Conservation (phyloP, 1,140 invertebrate species). For the Plectrocnemia conspersa region DNA sequence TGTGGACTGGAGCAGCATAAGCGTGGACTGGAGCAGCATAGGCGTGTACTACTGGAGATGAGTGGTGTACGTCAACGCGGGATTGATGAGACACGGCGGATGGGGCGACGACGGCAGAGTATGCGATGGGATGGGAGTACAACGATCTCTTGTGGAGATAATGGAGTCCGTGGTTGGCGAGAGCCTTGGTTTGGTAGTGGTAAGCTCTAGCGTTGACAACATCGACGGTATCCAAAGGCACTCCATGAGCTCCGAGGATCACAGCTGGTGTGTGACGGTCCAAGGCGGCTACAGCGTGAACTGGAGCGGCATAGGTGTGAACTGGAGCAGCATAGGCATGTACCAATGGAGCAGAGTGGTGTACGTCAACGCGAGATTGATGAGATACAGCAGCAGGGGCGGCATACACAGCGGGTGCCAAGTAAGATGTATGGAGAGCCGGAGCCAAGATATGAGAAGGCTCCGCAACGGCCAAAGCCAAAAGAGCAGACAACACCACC, state of each 20-base stretch:
- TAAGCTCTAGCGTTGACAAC: constrained; percentile 49
- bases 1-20: constrained; percentile 31
- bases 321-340: constrained; percentile 34
- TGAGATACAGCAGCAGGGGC: constrained; percentile 41
- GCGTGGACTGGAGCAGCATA: constrained; percentile 34
- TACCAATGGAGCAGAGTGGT: constrained; percentile 38
- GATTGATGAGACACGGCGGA: constrained; percentile 44
- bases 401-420: too few species aligned
- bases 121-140: constrained; percentile 33
- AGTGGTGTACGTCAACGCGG: constrained; percentile 39
- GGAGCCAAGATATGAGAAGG: constrained; percentile 21
- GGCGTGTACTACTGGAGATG: constrained; percentile 35
- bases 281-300: constrained; percentile 34
- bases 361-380: constrained; percentile 43
- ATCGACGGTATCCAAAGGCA: constrained; percentile 46
- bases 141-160: constrained; percentile 39
- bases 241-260: constrained; percentile 1
- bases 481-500: constrained; percentile 53
- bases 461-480: constrained; percentile 30
- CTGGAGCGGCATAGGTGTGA: constrained; percentile 33
- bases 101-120: constrained; percentile 36
- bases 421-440: constrained; percentile 33
- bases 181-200: constrained; percentile 45
- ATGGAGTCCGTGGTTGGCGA: constrained; percentile 42
- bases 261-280: constrained; percentile 35